A percentile compares a stretch with the other conserved stretches of the same genome.
phyloP scores from a whole-genome alignment of 1,140 invertebrate species.

The Hylaeus volcanicus region DNA sequence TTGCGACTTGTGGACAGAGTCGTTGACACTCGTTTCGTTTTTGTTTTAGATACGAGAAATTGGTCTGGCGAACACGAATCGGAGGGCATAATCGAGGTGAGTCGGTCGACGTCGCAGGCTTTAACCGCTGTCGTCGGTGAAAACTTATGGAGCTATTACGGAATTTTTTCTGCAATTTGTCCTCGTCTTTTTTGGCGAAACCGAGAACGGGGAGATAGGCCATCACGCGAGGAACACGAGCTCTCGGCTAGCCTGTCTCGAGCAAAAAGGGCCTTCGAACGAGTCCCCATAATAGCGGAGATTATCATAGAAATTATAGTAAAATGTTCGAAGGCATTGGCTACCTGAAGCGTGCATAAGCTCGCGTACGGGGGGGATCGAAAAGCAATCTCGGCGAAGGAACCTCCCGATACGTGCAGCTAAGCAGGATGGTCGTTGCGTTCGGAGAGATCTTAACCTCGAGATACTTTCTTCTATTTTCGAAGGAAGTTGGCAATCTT shows the following conservation, averaged over 20 bases:
- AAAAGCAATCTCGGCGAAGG: not conserved
- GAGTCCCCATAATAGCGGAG: conserved; percentile 30
- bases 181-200: not conserved
- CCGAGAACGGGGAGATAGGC: not conserved
- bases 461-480: not conserved
- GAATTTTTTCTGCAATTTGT: conserved; percentile 9
- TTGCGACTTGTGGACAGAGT: not conserved
- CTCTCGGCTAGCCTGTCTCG: no score
- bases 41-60: conserved; percentile 40
- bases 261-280: conserved; percentile 13
- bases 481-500: not conserved
- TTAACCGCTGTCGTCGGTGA: conserved; percentile 32
- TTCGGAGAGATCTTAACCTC: not conserved
- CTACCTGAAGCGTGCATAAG: conserved; percentile 6
- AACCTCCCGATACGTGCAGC: not conserved
- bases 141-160: conserved; percentile 31
- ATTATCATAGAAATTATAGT: conserved; percentile 53
- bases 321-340: conserved; percentile 10
- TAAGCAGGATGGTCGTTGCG: not conserved
- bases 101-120: not conserved
- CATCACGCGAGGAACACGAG: not conserved
- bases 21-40: conserved; percentile 26
- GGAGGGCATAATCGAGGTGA: conserved; percentile 33
- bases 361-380: not conserved
- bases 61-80: conserved; percentile 3